Conservation (phyloP, 2,113 vertebrate genomes). For the Lamprologus speciosus region DNA sequence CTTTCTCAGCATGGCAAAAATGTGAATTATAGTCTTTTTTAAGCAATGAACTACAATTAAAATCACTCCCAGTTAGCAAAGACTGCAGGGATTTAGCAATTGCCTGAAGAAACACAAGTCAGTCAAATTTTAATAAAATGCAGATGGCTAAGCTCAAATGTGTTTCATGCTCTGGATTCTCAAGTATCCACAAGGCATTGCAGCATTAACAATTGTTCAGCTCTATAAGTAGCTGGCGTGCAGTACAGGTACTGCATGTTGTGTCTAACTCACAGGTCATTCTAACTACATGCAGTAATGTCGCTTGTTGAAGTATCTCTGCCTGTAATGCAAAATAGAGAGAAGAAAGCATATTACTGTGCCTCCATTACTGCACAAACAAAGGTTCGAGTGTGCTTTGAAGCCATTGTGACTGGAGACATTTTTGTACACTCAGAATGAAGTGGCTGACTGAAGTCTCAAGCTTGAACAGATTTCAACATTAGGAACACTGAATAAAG, state of each 20-base stretch:
- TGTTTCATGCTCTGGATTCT: background rate
- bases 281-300: background rate
- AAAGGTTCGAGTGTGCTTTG: background rate
- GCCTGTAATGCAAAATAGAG: background rate
- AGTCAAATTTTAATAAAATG: background rate
- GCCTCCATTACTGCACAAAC: background rate
- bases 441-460: background rate
- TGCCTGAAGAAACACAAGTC: background rate
- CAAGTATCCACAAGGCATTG: background rate
- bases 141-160: background rate
- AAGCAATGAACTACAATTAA: background rate
- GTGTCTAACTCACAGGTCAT: background rate
- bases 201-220: background rate
- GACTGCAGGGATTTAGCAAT: background rate
- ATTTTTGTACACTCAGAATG: background rate
- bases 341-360: background rate
- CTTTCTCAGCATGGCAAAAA: background rate
- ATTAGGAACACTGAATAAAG: slow-evolving; percentile 43
- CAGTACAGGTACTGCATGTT: background rate
- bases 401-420: background rate
- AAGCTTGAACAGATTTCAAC: background rate
- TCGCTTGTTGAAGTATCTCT: background rate
- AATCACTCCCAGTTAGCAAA: background rate
- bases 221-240: background rate
- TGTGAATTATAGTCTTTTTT: background rate